These are phyloP conservation scores for Pachliopta kotzebuea DNA, from an alignment of 2,888 invertebrate genomes.

Conservation along the genomic window DNA sequence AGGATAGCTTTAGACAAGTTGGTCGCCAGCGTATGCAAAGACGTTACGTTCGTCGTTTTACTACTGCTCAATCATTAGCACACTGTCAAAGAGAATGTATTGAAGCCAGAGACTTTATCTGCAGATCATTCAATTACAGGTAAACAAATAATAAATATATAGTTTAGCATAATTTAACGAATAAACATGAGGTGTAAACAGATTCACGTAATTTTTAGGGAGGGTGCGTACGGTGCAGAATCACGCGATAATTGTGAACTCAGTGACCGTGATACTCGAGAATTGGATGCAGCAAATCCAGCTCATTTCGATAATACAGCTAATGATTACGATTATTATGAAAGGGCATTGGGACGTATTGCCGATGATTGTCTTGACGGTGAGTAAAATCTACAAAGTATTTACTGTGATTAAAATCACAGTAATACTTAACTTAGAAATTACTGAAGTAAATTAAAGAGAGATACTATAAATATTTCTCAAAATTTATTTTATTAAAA, in stretches of 20 bases:
- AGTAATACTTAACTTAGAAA: too few relatives aligned
- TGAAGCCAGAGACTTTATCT: slow-evolving; percentile 90
- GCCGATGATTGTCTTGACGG: slow-evolving; percentile 93
- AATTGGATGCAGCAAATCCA: slow-evolving; percentile 91
- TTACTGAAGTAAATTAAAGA: too few relatives aligned
- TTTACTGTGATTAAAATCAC: neutral
- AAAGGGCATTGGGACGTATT: slow-evolving; percentile 86
- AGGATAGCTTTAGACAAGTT: slow-evolving; percentile 91
- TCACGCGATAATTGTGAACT: slow-evolving; percentile 92
- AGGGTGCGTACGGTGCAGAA: slow-evolving; percentile 82
- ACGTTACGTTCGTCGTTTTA: slow-evolving; percentile 87
- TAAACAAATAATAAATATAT: slow-evolving; percentile 45
- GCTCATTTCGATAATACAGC: slow-evolving; percentile 91
- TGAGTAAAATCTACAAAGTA: slow-evolving; percentile 56
- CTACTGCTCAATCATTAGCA: slow-evolving; percentile 86
- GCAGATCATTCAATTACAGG: slow-evolving; percentile 93
- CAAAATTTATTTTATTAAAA: neutral
- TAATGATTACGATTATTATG: slow-evolving; percentile 91
- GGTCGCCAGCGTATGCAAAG: slow-evolving; percentile 90
- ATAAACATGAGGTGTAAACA: neutral
- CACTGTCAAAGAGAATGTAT: slow-evolving; percentile 93
- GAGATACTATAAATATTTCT: too few relatives aligned
- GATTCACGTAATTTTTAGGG: slow-evolving; percentile 50
- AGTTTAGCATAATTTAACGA: neutral
- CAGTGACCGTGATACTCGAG: slow-evolving; percentile 91